Percentiles rank a stretch among this genome's conserved stretches.
These are phyloP conservation scores for Drosophila robusta DNA, from an alignment of 2,888 invertebrate species.

Conservation along the genomic window DNA sequence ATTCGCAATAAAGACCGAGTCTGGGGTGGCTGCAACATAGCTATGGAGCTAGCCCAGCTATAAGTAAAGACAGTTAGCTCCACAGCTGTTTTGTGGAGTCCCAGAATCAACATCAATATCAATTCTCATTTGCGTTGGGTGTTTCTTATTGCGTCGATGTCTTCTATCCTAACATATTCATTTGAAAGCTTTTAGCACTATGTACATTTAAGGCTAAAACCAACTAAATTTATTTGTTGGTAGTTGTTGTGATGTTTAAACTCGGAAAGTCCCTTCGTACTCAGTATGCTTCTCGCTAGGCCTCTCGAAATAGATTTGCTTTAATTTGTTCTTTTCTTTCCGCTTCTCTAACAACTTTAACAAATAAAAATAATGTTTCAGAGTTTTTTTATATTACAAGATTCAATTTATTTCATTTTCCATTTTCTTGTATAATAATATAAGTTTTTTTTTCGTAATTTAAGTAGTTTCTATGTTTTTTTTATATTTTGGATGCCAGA, in stretches of 20 bases:
- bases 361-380: background rate
- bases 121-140: no score
- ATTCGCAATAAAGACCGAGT: conserved; percentile 13
- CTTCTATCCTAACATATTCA: no score
- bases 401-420: conserved; percentile 84
- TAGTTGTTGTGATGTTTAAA: no score
- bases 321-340: background rate
- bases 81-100: conserved; percentile 27
- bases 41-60: conserved; percentile 17
- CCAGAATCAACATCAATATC: background rate
- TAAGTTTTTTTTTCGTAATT: conserved; percentile 74
- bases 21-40: conserved; percentile 18
- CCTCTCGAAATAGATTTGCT: no score
- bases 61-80: conserved; percentile 1
- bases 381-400: conserved; percentile 82
- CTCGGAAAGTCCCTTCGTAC: no score
- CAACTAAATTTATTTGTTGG: no score
- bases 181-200: no score
- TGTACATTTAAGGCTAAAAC: no score
- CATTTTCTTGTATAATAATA: conserved; percentile 84
- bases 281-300: no score
- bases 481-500: conserved; percentile 68
- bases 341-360: background rate
- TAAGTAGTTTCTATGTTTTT: conserved; percentile 70
- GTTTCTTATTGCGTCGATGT: no score